Evolutionary conservation across 1,140 invertebrate genomes (phyloP).

Genomic region (Drosophila repleta): DNA sequence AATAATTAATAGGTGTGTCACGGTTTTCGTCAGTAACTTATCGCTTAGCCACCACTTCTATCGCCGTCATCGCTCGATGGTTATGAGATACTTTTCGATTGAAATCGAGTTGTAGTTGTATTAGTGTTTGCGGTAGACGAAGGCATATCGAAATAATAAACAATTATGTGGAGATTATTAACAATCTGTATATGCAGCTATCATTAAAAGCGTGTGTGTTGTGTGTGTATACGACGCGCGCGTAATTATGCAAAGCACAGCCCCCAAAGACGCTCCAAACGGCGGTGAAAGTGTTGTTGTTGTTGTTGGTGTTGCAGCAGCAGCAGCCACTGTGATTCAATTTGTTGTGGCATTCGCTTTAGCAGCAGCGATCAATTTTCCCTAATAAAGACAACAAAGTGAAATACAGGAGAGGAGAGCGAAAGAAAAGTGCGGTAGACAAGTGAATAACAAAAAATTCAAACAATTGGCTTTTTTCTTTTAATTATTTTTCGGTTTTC

Average conservation of each 20-base stretch:
- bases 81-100: conserved; percentile 16
- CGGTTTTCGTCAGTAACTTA: background rate
- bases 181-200: conserved; percentile 36
- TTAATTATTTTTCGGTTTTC: conserved; percentile 44
- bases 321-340: conserved; percentile 35
- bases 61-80: conserved; percentile 13
- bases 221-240: conserved; percentile 28
- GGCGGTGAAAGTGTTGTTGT: conserved; percentile 53
- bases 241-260: conserved; percentile 47
- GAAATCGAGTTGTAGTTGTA: conserved; percentile 34
- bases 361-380: conserved; percentile 46
- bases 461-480: conserved; percentile 29
- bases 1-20: background rate
- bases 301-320: conserved; percentile 41
- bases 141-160: conserved; percentile 44
- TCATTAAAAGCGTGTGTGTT: conserved; percentile 5
- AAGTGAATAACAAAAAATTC: conserved; percentile 23
- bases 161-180: conserved; percentile 46
- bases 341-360: conserved; percentile 44
- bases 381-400: conserved; percentile 40
- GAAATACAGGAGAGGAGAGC: conserved; percentile 4
- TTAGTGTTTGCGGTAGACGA: conserved; percentile 46
- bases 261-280: conserved; percentile 25
- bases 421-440: conserved; percentile 12
- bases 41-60: conserved; percentile 20